These are phyloP conservation scores for Hemiscyllium ocellatum DNA, from an alignment of 2,113 vertebrate species.

Conservation along the genomic window DNA sequence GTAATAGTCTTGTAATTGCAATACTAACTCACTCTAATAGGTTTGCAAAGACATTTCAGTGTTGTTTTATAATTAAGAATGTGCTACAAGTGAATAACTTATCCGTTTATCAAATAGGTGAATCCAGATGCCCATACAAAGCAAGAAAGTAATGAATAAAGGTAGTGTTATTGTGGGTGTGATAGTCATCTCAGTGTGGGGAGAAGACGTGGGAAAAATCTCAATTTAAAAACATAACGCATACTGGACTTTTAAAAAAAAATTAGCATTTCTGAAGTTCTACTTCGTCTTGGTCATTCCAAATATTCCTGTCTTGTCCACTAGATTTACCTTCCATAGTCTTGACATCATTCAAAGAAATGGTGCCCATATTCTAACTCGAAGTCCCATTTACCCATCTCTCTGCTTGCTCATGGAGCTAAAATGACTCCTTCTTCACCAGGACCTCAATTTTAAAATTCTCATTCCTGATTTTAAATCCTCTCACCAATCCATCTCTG, in stretches of 20 bases:
- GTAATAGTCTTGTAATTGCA: constrained; percentile 26
- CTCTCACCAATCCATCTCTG: too few species aligned
- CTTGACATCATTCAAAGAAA: neutral
- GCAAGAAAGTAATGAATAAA: neutral
- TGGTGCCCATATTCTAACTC: neutral
- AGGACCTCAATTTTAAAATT: too few species aligned
- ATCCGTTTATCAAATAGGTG: neutral
- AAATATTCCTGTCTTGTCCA: neutral
- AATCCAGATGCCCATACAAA: neutral
- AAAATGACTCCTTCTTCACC: too few species aligned
- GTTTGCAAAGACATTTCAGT: constrained; percentile 16
- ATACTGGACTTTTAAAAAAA: neutral
- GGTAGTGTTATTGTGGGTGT: neutral
- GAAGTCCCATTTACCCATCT: neutral
- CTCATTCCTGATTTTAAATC: too few species aligned
- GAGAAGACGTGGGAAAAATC: neutral
- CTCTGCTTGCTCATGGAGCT: too few species aligned
- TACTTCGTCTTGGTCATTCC: neutral
- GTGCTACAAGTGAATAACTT: neutral
- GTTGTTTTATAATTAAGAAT: constrained; percentile 26
- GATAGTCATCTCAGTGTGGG: neutral
- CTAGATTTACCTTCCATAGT: neutral
- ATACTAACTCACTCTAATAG: constrained; percentile 23
- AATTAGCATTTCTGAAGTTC: neutral
- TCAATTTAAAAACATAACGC: neutral